Conservation (phyloP, 2,797 vertebrate genomes). For the Sarcophilus harrisii region DNA sequence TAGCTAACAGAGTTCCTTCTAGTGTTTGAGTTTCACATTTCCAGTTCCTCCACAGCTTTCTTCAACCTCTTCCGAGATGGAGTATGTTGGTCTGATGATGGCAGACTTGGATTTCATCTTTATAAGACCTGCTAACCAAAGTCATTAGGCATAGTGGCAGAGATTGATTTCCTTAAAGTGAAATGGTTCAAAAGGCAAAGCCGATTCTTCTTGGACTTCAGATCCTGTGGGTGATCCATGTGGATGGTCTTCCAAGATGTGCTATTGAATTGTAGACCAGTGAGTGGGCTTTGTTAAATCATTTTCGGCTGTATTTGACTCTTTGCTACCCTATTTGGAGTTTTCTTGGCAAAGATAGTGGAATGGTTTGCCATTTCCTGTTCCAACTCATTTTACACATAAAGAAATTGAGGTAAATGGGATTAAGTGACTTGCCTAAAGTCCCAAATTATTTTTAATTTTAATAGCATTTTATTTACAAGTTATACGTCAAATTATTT, state of each 20-base stretch:
- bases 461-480: too few relatives aligned
- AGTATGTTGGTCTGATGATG: not conserved
- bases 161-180: not conserved
- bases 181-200: slow-evolving; percentile 36
- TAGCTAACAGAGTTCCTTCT: not conserved
- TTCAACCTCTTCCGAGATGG: not conserved
- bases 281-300: not conserved
- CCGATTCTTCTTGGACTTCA: slow-evolving; percentile 45
- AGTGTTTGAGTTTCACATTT: not conserved
- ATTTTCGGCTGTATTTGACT: not conserved
- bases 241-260: not conserved
- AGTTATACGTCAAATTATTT: not conserved
- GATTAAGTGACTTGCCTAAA: not conserved
- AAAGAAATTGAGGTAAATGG: not conserved
- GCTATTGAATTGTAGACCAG: not conserved
- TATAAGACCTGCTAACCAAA: not conserved
- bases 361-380: not conserved
- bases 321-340: too few relatives aligned
- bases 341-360: not conserved
- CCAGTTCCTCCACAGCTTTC: not conserved
- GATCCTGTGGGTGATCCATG: not conserved
- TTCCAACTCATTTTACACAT: not conserved
- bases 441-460: not conserved
- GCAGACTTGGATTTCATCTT: not conserved
- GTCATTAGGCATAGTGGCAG: not conserved